phyloP scores from a whole-genome alignment of 2,888 invertebrate genomes.

The Anticlea derivata region DNA sequence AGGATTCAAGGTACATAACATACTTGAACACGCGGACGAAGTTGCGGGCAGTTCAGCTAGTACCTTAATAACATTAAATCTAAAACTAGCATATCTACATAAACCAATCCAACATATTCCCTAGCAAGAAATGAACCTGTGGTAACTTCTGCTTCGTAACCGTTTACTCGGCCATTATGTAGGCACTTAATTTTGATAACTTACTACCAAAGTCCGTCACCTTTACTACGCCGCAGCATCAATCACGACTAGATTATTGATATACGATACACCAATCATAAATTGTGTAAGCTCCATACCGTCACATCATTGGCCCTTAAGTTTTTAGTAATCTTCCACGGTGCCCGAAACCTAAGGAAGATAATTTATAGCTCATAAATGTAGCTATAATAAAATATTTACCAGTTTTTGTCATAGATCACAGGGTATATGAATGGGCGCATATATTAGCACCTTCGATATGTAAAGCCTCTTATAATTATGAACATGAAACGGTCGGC shows the following conservation, averaged over 20 bases:
- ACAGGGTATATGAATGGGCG: conserved; percentile 35
- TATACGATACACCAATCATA: conserved; percentile 28
- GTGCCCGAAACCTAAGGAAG: conserved; percentile 33
- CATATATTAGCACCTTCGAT: conserved; percentile 39
- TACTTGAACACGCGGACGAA: too few relatives aligned
- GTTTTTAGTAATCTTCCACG: conserved; percentile 40
- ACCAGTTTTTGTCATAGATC: conserved; percentile 41
- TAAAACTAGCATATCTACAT: too few relatives aligned
- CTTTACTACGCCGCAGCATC: conserved; percentile 20
- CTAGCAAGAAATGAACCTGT: background rate
- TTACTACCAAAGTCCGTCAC: conserved; percentile 23
- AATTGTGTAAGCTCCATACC: conserved; percentile 30
- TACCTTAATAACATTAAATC: background rate
- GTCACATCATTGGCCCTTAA: conserved; percentile 31
- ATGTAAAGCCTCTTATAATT: conserved; percentile 40
- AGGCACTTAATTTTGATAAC: conserved; percentile 17
- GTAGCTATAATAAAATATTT: conserved; percentile 39
- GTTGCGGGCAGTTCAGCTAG: too few relatives aligned
- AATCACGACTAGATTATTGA: conserved; percentile 23
- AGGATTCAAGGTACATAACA: too few relatives aligned
- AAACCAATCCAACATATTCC: background rate
- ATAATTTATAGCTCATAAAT: conserved; percentile 41
- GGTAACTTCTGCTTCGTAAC: conserved; percentile 1
- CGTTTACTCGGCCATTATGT: conserved; percentile 7
- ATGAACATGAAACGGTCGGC: conserved; percentile 37